A percentile compares a stretch with the other conserved stretches of the same genome.
phyloP scores from a whole-genome alignment of 2,113 vertebrate species.

The Entelurus aequoreus region DNA sequence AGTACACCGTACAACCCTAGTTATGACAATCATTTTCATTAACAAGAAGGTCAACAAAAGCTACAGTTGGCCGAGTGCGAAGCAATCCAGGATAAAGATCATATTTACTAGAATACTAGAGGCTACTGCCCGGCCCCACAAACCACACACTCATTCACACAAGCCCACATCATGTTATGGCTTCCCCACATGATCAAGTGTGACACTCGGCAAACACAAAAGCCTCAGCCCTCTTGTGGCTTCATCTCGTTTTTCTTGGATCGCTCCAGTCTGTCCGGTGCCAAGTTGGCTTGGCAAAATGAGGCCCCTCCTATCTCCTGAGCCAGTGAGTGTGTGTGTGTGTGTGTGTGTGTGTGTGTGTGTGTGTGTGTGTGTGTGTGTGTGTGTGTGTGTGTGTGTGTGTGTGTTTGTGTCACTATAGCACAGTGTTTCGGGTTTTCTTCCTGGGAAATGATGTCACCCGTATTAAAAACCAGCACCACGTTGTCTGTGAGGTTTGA shows the following conservation, averaged over 20 bases:
- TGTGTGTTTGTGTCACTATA: constrained; percentile 31
- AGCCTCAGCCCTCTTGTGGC: constrained; percentile 84
- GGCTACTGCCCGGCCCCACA: constrained; percentile 80
- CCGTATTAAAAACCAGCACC: constrained; percentile 81
- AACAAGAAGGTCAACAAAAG: constrained; percentile 1
- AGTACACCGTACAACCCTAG: no score
- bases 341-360: constrained; percentile 20
- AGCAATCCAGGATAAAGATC: constrained; percentile 77
- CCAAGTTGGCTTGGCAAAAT: constrained; percentile 91
- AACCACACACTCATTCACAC: constrained; percentile 54
- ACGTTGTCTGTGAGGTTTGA: constrained; percentile 55
- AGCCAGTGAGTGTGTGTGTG: constrained; percentile 34
- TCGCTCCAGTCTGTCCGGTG: constrained; percentile 73
- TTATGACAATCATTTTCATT: no score
- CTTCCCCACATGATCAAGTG: constrained; percentile 91
- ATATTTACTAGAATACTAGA: constrained; percentile 79
- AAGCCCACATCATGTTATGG: constrained; percentile 80
- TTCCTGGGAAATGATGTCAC: constrained; percentile 80
- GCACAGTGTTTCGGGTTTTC: constrained; percentile 26
- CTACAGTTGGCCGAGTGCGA: constrained; percentile 31
- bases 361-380: background rate
- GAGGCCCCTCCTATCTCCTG: constrained; percentile 82
- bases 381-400: background rate
- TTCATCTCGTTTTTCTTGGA: constrained; percentile 79
- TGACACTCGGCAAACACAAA: constrained; percentile 97